Percentiles rank a stretch among this genome's conserved stretches.
These are phyloP conservation scores for Argyresthia albistria DNA, from an alignment of 2,888 invertebrate genomes.

Conservation along the genomic window DNA sequence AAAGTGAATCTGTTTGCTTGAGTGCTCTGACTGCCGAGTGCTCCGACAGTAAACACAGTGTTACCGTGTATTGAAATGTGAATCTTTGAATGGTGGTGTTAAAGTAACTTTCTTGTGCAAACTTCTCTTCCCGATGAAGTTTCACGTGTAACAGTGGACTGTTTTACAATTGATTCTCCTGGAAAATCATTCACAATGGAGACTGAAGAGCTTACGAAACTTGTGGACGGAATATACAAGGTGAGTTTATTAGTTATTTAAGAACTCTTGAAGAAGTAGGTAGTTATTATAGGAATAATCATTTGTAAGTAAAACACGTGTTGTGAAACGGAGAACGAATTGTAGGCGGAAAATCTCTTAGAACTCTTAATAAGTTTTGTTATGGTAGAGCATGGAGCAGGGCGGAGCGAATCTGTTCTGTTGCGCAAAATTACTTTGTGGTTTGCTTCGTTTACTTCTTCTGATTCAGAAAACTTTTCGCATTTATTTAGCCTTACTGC, in stretches of 20 bases:
- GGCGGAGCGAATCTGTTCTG: background rate
- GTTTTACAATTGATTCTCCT: constrained; percentile 26
- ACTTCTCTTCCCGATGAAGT: constrained; percentile 52
- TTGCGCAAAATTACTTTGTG: background rate
- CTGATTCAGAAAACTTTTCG: background rate
- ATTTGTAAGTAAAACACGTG: too few species aligned
- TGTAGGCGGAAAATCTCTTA: background rate
- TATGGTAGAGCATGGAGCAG: background rate
- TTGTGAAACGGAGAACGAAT: background rate
- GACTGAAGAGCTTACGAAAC: constrained; percentile 91
- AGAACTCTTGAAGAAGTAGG: too few species aligned
- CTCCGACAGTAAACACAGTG: constrained; percentile 22
- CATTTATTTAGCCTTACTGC: too few species aligned
- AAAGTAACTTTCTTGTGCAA: constrained; percentile 40
- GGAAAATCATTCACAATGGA: constrained; percentile 74
- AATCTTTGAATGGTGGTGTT: constrained; percentile 52
- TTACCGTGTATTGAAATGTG: constrained; percentile 56
- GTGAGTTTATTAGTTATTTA: constrained; percentile 54
- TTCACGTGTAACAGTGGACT: constrained; percentile 47
- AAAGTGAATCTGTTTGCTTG: constrained; percentile 47
- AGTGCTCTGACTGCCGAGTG: constrained; percentile 38
- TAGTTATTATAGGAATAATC: too few species aligned
- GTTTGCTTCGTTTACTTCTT: background rate
- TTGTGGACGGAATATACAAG: constrained; percentile 93
- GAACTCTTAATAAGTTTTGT: background rate